Base-by-base conservation (phyloP, 2,113 vertebrate species). In the Steatornis caripensis region DNA sequence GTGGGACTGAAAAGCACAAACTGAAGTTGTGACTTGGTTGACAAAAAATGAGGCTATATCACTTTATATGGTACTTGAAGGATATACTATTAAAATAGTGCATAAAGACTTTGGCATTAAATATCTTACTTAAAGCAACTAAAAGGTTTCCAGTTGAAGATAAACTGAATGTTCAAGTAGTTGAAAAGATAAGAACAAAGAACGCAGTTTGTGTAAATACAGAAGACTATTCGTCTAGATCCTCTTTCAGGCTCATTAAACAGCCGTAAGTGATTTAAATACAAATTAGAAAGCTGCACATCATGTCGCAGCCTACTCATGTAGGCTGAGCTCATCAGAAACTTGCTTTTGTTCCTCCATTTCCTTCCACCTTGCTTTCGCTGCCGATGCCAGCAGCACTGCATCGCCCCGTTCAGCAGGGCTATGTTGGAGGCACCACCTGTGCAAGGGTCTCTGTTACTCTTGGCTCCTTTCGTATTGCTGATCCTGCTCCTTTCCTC, bases 241-340 rank as follows among this genome's bases (percentile, higher is more conserved):
- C 68, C 66, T 95, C 82, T 94, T 90, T 96, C 69, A 96, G 93
- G 92, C 60, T 92, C 88, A 55, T 93, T 94, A 96, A 96, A 89
- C 70, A 96, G 80, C 66, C 9, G 0, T 92, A 90, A 97, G 78
- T 95, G 93, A 89, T 94, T 85, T 87, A 90, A 94, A 94, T 87
- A 92, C 65, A 92, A 90, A 95, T 95, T 89, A 84, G 90, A 76
- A 96, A 90, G 83, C 96, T 95, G 92, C 86, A 75, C 88, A 88
- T 96, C 66, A 4, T 94, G 69, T 85, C 90, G 62, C 91, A 95
- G 88, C 90, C 83, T 87, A 85, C 90, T 95, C 72, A 10, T 90
- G 51, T 84, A 92, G 84, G 88, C 85, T 93, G 84, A 96, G 75
- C 95, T 92, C 83, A 90, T 91, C 92, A 93, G 78, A 74, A 91